Conservation (phyloP, 2,113 vertebrate species). For the Chaetodon auriga region DNA sequence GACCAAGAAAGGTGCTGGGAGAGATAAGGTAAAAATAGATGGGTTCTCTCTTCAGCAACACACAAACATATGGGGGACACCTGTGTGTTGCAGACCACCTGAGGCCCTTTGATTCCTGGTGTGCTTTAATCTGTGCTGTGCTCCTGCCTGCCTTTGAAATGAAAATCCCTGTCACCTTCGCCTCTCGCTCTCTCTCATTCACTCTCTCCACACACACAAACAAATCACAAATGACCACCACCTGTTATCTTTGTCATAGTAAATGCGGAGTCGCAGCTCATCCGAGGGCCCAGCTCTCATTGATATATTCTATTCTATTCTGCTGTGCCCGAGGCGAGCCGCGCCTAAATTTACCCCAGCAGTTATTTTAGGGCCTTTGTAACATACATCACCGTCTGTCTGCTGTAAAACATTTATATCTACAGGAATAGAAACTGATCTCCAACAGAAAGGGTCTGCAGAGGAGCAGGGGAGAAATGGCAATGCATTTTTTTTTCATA, state of each 20-base stretch:
- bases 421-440: constrained; percentile 74
- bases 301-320: constrained; percentile 40
- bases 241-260: constrained; percentile 58
- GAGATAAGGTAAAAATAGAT: constrained; percentile 51
- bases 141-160: constrained; percentile 83
- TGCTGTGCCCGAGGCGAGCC: constrained; percentile 26
- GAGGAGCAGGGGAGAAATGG: no score
- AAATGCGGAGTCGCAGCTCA: constrained; percentile 16
- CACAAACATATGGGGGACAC: constrained; percentile 53
- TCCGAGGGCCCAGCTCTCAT: constrained; percentile 25
- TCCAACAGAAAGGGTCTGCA: constrained; percentile 14
- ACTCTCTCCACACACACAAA: constrained; percentile 23
- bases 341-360: constrained; percentile 63
- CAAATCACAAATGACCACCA: constrained; percentile 53
- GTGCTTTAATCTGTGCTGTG: constrained; percentile 85
- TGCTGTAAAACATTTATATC: constrained; percentile 63
- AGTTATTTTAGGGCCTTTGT: constrained; percentile 65
- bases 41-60: constrained; percentile 11
- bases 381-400: constrained; percentile 74
- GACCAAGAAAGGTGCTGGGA: constrained; percentile 21
- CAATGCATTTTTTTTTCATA: no score
- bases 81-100: constrained; percentile 77
- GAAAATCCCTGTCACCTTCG: constrained; percentile 76
- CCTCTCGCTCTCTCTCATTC: constrained; percentile 20
- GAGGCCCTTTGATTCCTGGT: constrained; percentile 83